A percentile compares a stretch with the other conserved stretches of the same genome.
Conservation (phyloP, 1,140 invertebrate genomes). For the Lasioglossum baleicum region DNA sequence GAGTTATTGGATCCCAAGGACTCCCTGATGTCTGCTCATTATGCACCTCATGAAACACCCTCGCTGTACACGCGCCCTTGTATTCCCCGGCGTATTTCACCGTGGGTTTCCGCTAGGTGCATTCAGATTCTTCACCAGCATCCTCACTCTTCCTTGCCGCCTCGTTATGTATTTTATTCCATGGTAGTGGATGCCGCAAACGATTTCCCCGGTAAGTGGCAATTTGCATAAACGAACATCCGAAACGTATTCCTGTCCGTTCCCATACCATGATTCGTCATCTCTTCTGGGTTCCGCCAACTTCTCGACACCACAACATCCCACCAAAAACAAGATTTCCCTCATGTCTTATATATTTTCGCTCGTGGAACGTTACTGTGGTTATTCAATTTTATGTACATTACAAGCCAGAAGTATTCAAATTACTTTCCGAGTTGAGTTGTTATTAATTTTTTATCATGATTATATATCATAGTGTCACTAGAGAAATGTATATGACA, state of each 20-base stretch:
- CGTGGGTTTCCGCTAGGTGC: constrained; percentile 7
- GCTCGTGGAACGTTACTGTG: background rate
- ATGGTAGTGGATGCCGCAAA: constrained; percentile 48
- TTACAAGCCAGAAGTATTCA: too few relatives aligned
- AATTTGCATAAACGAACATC: constrained; percentile 69
- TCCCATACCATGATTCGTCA: constrained; percentile 63
- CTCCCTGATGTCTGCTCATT: constrained; percentile 10
- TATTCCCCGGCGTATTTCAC: constrained; percentile 11
- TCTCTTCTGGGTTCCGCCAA: constrained; percentile 49
- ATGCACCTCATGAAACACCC: constrained; percentile 22
- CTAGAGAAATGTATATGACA: too few relatives aligned
- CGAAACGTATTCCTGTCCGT: constrained; percentile 40
- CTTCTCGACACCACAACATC: constrained; percentile 46
- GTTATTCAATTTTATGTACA: too few relatives aligned
- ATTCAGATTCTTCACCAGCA: background rate
- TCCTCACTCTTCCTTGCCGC: constrained; percentile 33
- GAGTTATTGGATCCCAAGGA: background rate
- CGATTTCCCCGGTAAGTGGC: constrained; percentile 62
- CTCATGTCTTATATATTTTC: constrained; percentile 7
- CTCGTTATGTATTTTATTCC: constrained; percentile 63
- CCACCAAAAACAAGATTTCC: constrained; percentile 42
- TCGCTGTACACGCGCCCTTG: background rate
- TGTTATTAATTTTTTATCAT: too few relatives aligned
- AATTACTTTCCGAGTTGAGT: too few relatives aligned
- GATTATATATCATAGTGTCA: too few relatives aligned